Base-by-base conservation (phyloP, 2,888 invertebrate species). In the Tetranychus truncatus region DNA sequence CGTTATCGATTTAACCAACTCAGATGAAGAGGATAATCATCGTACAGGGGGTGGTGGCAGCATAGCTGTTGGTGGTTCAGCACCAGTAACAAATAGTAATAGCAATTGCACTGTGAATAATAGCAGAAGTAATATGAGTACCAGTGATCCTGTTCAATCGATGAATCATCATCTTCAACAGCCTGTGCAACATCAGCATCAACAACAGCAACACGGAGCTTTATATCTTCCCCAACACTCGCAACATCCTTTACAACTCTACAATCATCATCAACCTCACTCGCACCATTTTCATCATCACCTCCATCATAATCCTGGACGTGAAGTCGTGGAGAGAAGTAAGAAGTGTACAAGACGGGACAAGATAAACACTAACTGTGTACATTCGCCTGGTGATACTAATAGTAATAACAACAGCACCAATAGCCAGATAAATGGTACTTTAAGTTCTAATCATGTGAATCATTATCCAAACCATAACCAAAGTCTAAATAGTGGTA, bases 231-330 rank as follows among this genome's bases (percentile, higher is more conserved):
- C 55, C 7, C 55, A 55, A 55, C 55, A 55, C 55, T 55, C 55
- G 6, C 55, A 55, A 55, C 55, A 55, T 55, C 55, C 55, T 55
- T 55, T 55, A 55, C 55, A 55, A 55, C 55, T 55, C 15, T 55
- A 55, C 55, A 55, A 55, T 15, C 55, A 55, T 55, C 55, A 55
- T 55, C 55, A 9, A 55, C 55, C 55, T 55, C 55, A 55, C 15
- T 55, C 55, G 55, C 55, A 55, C 55, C 55, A 55, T 55, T 55
- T 55, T 55, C 55, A 55, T 55, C 55, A 55, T 55, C 55, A 55
- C 15, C 55, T 55, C 1, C 55, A 55, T 55, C 55, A 55, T 15
- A 9, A 55, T 55, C 55, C 55, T 15, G 55, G 55, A 55, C 55
- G 55, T 15, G 55, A 55, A 55, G 55, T 15, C 9, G 55, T 55